Conservation (phyloP, 2,113 vertebrate genomes). For the Andinoacara biseriatus region DNA sequence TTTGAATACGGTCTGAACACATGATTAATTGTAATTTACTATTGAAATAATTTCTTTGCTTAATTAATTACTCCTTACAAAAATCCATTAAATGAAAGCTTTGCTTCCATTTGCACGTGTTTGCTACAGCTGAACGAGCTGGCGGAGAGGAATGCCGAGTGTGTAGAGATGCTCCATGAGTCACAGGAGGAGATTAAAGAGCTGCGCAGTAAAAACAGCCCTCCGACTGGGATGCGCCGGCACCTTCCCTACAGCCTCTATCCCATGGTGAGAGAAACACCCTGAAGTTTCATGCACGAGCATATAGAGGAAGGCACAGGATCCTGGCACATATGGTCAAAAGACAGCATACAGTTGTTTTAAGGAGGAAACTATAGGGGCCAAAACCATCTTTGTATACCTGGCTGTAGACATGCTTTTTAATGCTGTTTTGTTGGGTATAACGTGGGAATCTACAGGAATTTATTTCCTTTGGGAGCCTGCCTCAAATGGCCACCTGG, state of each 20-base stretch:
- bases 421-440: neutral
- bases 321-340: neutral
- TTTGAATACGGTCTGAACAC: neutral
- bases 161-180: conserved; percentile 94
- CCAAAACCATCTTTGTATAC: too few species aligned
- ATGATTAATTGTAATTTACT: neutral
- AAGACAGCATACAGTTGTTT: neutral
- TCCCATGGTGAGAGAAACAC: conserved; percentile 84
- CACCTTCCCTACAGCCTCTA: conserved; percentile 82
- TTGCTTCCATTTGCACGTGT: neutral
- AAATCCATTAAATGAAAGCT: too few species aligned
- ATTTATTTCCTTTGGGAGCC: too few species aligned
- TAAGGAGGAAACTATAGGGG: neutral
- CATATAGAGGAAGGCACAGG: neutral
- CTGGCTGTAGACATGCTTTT: neutral
- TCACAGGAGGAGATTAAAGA: conserved; percentile 93
- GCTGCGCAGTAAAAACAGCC: conserved; percentile 85
- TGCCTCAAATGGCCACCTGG: too few species aligned
- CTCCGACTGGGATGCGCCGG: conserved; percentile 81
- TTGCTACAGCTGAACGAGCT: conserved; percentile 88
- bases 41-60: neutral
- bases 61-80: neutral
- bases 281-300: neutral
- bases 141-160: conserved; percentile 90
- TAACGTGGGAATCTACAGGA: neutral